Base-by-base conservation (phyloP, 2,888 invertebrate species). In the Drosophila dives region DNA sequence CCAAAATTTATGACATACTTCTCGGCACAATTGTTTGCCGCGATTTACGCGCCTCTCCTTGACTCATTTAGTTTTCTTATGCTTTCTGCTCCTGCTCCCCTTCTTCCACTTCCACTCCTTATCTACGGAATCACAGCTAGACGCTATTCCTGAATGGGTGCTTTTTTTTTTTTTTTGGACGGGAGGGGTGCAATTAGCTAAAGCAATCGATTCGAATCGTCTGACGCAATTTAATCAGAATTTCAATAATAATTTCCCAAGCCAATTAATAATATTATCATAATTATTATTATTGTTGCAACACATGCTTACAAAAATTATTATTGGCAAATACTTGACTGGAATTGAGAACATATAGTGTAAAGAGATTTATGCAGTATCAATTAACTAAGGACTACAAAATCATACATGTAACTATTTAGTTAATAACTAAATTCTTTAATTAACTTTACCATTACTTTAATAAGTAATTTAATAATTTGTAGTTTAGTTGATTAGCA, bases 1-100 rank as follows among this genome's bases (percentile, higher is more conserved):
- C 78, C 76, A 73, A 90, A 90, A 89, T 89, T 90, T 89, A 90
- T 89, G 90, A 90, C 88, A 89, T 87, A 90, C 90, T 89, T 90
- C 83, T 90, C 68, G 75, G 80, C 90, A 72, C 88, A 85, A 90
- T 87, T 90, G 89, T 81, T 83, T 90, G 81, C 74, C 85, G 86
- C 90, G 85, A 89, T 89, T 87, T 90, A 87, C 89, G 89, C 85
- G 85, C 78, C 80, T 74, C 67, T 62, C 34, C 64, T 64, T 54
- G 29, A 48, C 58, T 62, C 59, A 38, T 34, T 51, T 32, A 15
- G n/a, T 48, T 53, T 53, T 38, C 48, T 45, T 23, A 7, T 45
- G 23, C 20, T 45, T 45, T 23, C 20, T 45, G 45, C 45, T 8
- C 20, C 20, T 38, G 33, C 68, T 34, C 56, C 15, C 66, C 66